Evolutionary conservation across 1,140 invertebrate species (phyloP), one percentile per base, ranked within the genome.

Genomic region (Reticulitermes speratus): DNA sequence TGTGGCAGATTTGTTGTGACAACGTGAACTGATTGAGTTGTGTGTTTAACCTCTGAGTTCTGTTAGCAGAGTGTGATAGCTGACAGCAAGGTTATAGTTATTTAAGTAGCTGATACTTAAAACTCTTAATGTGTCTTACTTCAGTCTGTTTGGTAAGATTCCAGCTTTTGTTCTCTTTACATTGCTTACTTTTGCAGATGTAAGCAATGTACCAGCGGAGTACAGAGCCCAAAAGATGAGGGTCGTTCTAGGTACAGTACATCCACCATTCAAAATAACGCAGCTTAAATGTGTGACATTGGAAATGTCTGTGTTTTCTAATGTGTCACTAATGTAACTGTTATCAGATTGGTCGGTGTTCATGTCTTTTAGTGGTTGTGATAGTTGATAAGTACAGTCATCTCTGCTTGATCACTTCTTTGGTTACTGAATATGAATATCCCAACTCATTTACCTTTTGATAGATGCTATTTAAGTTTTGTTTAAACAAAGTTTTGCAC

Each of bases 171-270:
- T 55, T 55, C 52, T 55, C n/a, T n/a, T 75, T 75, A 14, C 25
- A 75, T 75, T 75, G 65, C 65, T 75, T 30, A 30, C 65, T 75
- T 75, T 75, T 75, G 3, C 65, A 75, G 65, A 75, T 75, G 65
- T 75, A 30, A 55, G 52, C 19, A 55, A 55, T 55, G 14, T 55
- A 55, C 52, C 52, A 55, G 52, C 52, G 52, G 84, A 84, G 48
- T 84, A 84, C 38, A 84, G 48, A 84, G 84, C 45, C n/a, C 48
- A 84, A 84, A 84, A 84, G 52, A 84, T 25, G 48, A 84, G 30
- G 14, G 30, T 45, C 19, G 21, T 19, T 38, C 59, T 65, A 84
- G 84, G 84, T 84, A 84, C 30, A 38, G 83, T 55, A 45, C 44
- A 45, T 12, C 8, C 25, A 84, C 7, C 25, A n/a, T 45, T 83